A percentile compares a stretch with the other conserved stretches of the same genome.
These are phyloP conservation scores for Stratiomys singularior DNA, from an alignment of 2,888 invertebrate species.

Conservation along the genomic window DNA sequence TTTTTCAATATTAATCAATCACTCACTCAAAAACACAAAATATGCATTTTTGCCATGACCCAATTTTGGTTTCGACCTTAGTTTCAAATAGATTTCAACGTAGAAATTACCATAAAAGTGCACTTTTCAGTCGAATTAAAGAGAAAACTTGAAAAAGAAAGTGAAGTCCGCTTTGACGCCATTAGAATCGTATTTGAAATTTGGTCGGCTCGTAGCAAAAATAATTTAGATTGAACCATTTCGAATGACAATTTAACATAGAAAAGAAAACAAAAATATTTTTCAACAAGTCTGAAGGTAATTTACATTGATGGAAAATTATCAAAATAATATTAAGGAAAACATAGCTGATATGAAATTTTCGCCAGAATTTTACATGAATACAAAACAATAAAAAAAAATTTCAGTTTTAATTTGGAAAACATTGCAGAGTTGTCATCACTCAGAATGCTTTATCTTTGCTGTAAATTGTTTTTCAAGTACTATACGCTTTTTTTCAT, in stretches of 20 bases:
- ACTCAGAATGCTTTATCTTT: conserved; percentile 40
- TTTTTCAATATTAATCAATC: conserved; percentile 6
- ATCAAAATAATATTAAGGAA: not conserved
- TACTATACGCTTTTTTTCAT: conserved; percentile 12
- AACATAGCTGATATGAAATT: conserved; percentile 30
- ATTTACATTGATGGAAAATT: conserved; percentile 6
- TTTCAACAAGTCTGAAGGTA: not conserved
- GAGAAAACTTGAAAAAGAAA: not conserved
- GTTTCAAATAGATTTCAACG: conserved; percentile 1
- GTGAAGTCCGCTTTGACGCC: conserved; percentile 22
- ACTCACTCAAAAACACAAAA: conserved; percentile 16
- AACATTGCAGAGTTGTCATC: conserved; percentile 44
- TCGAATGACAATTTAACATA: too few species aligned
- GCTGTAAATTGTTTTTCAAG: conserved; percentile 17
- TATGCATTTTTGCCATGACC: conserved; percentile 7
- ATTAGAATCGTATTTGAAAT: too few species aligned
- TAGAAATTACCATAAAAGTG: conserved; percentile 8
- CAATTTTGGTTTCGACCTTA: not conserved
- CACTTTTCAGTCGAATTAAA: not conserved
- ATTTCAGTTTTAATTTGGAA: conserved; percentile 3
- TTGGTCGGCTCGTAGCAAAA: not conserved
- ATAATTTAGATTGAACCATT: not conserved
- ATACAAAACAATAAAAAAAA: not conserved
- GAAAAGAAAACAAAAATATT: not conserved
- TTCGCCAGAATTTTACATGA: not conserved